Conservation (phyloP, 1,140 invertebrate genomes). For the Bombus impatiens region DNA sequence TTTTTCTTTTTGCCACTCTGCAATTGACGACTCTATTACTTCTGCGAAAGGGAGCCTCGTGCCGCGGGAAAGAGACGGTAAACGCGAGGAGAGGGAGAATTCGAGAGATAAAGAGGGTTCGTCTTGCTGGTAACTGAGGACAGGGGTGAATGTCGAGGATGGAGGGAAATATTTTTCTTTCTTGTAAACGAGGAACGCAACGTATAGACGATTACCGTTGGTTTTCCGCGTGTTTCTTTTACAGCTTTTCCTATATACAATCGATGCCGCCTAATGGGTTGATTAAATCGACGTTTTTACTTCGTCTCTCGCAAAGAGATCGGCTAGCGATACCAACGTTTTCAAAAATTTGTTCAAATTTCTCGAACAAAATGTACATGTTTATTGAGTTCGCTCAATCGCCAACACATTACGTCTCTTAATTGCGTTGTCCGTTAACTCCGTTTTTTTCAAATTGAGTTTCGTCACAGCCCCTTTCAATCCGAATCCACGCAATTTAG, state of each 20-base stretch:
- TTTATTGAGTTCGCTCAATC: neutral
- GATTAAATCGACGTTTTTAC: conserved; percentile 13
- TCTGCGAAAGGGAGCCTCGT: conserved; percentile 58
- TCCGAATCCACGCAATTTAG: neutral
- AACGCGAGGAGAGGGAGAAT: conserved; percentile 33
- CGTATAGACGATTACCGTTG: conserved; percentile 27
- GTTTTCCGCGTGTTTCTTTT: conserved; percentile 18
- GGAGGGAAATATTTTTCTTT: conserved; percentile 54
- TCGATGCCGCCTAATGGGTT: neutral
- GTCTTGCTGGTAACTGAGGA: conserved; percentile 59
- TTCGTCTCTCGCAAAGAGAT: neutral
- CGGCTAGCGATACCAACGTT: neutral
- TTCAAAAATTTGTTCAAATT: neutral
- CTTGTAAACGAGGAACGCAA: conserved; percentile 37
- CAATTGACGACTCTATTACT: conserved; percentile 71
- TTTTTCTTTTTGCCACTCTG: conserved; percentile 65
- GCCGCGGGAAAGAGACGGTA: conserved; percentile 25
- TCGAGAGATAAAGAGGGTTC: conserved; percentile 59
- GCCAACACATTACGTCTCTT: neutral
- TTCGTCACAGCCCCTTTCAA: neutral
- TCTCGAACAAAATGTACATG: neutral
- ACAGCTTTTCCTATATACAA: neutral
- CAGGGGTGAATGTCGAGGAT: conserved; percentile 36
- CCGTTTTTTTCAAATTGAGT: neutral
- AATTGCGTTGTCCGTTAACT: neutral